Evolutionary conservation across 2,888 invertebrate species (phyloP).

Genomic region (Zhuqinia jingwanae): DNA sequence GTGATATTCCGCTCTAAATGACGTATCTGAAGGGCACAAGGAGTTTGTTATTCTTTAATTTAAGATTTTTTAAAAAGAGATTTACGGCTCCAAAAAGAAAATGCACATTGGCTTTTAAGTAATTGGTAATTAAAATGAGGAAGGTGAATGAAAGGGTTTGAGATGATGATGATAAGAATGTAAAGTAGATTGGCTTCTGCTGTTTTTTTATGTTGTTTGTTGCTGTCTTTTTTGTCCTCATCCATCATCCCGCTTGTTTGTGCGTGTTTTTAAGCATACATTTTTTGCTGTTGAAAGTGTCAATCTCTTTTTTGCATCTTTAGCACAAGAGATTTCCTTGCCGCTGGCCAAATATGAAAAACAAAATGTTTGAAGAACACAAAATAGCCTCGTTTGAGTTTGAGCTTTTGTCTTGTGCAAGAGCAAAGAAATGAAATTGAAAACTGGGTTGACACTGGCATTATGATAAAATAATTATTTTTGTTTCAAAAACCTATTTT

Average conservation of each 20-base stretch:
- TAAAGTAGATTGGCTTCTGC: no score
- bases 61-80: neutral
- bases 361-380: neutral
- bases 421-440: neutral
- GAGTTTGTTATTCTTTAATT: neutral
- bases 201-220: no score
- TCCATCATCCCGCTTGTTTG: conserved; percentile 28
- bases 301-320: conserved; percentile 12
- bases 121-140: no score
- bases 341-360: neutral
- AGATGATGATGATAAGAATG: neutral
- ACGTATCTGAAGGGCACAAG: conserved; percentile 30
- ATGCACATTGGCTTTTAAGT: no score
- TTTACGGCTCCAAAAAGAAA: neutral
- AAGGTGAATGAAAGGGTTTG: no score
- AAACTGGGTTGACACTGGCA: conserved; percentile 40
- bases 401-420: neutral
- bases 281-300: conserved; percentile 5
- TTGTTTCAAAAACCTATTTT: conserved; percentile 14
- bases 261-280: no score
- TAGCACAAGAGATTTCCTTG: no score
- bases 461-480: no score
- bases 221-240: neutral
- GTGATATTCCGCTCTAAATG: conserved; percentile 1
- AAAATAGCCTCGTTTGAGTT: neutral